phyloP scores from a whole-genome alignment of 2,797 vertebrate species.

The Rhinella marina region DNA sequence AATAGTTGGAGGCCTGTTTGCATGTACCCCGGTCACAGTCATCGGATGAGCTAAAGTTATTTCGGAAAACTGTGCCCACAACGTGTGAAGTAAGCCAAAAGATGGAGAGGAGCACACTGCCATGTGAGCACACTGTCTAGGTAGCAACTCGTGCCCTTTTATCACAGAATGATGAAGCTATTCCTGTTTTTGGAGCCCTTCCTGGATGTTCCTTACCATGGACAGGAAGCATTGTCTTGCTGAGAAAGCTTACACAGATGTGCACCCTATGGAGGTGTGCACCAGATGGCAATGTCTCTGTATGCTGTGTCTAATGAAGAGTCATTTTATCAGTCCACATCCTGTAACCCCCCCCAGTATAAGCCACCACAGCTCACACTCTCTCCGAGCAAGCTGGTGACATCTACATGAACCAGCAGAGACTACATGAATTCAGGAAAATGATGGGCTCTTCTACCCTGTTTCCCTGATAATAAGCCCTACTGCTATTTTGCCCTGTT shows the following conservation, averaged over 20 bases:
- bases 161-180: background rate
- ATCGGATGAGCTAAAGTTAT: too few species aligned
- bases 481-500: too few species aligned
- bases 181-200: background rate
- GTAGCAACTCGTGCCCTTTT: background rate
- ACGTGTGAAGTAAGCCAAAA: too few species aligned
- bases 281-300: background rate
- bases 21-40: too few species aligned
- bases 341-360: background rate
- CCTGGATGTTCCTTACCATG: background rate
- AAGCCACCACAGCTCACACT: background rate
- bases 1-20: too few species aligned
- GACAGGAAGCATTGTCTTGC: background rate
- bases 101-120: too few species aligned
- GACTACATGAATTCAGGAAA: background rate
- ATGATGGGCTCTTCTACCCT: background rate
- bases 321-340: background rate
- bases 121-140: too few species aligned
- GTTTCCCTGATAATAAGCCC: too few species aligned
- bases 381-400: background rate
- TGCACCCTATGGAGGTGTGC: background rate
- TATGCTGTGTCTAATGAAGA: background rate
- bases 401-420: background rate
- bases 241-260: background rate
- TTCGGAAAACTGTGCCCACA: too few species aligned